Evolutionary conservation across 2,888 invertebrate genomes (phyloP).

Genomic region (Dryocosmus kuriphilus): DNA sequence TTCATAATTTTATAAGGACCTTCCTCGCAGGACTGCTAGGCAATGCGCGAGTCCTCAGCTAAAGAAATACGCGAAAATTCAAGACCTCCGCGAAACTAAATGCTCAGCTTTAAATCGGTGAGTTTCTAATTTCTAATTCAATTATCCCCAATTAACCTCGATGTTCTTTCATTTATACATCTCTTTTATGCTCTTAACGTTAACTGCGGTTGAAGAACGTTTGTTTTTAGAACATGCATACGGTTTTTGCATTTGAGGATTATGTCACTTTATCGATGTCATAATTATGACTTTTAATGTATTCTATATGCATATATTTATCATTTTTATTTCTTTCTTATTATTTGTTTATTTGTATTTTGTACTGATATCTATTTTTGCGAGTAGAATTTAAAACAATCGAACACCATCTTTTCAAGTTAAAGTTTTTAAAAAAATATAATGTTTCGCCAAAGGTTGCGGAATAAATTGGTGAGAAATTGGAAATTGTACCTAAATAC

Average conservation of each 20-base stretch:
- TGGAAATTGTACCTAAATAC: too few relatives aligned
- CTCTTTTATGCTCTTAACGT: not conserved
- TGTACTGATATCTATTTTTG: too few relatives aligned
- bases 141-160: conserved; percentile 36
- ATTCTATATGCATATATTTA: not conserved
- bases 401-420: too few relatives aligned
- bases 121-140: conserved; percentile 30
- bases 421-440: too few relatives aligned
- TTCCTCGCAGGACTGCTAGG: not conserved
- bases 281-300: not conserved
- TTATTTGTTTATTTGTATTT: too few relatives aligned
- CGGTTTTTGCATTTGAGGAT: not conserved
- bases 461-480: too few relatives aligned
- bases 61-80: not conserved
- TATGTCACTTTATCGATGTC: not conserved
- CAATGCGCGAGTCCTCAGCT: not conserved
- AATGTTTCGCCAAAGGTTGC: too few relatives aligned
- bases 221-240: not conserved
- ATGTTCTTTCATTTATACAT: conserved; percentile 18
- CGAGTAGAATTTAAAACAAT: too few relatives aligned
- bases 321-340: too few relatives aligned
- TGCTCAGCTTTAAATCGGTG: conserved; percentile 27
- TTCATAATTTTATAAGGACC: conserved; percentile 34
- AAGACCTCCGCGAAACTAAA: not conserved
- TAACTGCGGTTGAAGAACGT: not conserved